Evolutionary conservation across 1,140 invertebrate genomes (phyloP), one percentile per base, ranked within the genome.

Genomic region (Pachyrhynchus sulphureomaculatus): DNA sequence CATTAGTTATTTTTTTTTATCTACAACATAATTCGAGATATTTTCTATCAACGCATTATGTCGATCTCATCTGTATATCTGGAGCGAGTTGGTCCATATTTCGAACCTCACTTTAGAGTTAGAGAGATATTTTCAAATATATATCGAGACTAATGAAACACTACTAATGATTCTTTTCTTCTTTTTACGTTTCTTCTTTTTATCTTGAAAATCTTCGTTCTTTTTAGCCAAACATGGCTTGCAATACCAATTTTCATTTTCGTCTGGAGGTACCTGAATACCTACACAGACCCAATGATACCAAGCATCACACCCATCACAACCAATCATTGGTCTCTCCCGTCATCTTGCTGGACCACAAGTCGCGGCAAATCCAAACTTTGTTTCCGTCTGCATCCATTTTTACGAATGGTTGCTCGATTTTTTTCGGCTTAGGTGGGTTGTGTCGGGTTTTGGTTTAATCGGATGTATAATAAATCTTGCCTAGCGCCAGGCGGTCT

Each of bases 251-350:
- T 92, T 84, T 69, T 94, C 92, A 23, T 91, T 90, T 57, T 93
- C 89, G 54, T 89, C 91, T 0, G 95, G 95, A 41, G 91, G 88
- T n/a, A 90, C 88, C 60, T 86, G 85, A 68, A 98, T 96, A 5
- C 92, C 92, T 10, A 98, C 92, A 76, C 95, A 98, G 8, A 90
- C 86, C 93, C 94, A 96, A 79, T 97, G 94, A 75, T 96, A 98
- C 94, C 95, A 98, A n/a, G 94, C 94, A 79, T 98, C 95, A 78
- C 96, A 98, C 39, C 88, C 89, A 79, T 98, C 95, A 80, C 96
- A 99, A 34, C 94, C 95, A 72, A 99, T 95, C 95, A 98, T 98
- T 2, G 95, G 92, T 65, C 90, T n/a, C n/a, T 93, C 8, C 96
- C 95, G 81, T 98, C 95, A 79, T 99, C 96, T 60, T 91, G 93